Base-by-base conservation (phyloP, 2,113 vertebrate genomes). In the Enhydra lutris region DNA sequence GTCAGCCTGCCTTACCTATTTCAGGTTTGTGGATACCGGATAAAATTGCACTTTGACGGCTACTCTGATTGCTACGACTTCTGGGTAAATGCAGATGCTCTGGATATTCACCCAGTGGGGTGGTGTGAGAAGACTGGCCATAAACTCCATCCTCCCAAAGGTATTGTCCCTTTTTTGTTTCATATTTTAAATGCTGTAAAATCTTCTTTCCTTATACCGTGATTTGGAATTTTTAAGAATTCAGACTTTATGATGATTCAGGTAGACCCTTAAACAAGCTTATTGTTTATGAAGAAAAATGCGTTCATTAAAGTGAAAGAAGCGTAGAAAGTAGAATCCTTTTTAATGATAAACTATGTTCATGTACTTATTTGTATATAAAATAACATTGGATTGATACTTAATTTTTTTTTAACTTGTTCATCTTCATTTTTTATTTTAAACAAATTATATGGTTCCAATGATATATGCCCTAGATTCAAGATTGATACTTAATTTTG, bases 51-150 rank as follows among this genome's bases (percentile, higher is more conserved):
- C 97, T 99, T 99, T 97, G 99, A 99, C 97, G 99, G 99, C 23
- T 99, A 99, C 87, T 98, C 99, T 34, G 99, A 99, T 92, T 99
- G 99, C 96, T 99, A 99, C 0, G 99, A 99, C 97, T 99, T 99
- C 98, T 99, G 99, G 99, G 98, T 99, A 69, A 99, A 99, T 4
- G 99, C 99, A 74, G 99, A 99, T 73, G 99, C 99, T 73, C 98
- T 99, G 52, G 99, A 99, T 76, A 99, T 99, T 86, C 99, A 99
- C 94, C 99, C 99, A 1, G 99, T 99, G 31, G 99, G 99, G 18
- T 99, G 99, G 99, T 99, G 99, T 97, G 99, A 99, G 98, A 99
- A 99, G 98, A 99, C 99, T 4, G 98, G 99, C 69, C 99, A 99
- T 97, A 99, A 99, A 69, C 99, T 99, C 97, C 98, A 99, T 97